phyloP scores from a whole-genome alignment of 92 coral and sea anemone genomes.

The Actinernus sp. region DNA sequence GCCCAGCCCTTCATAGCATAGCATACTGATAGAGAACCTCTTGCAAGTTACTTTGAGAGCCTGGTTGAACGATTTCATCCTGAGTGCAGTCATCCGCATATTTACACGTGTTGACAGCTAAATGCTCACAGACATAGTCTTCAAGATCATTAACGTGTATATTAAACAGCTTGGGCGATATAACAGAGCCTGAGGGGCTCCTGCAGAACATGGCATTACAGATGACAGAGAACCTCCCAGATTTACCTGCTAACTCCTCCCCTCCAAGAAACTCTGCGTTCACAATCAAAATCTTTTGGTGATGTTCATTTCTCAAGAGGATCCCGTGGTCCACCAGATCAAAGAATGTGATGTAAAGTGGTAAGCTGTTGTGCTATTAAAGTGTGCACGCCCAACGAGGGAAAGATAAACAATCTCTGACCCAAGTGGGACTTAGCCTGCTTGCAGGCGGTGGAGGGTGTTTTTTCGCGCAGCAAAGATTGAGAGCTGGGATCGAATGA shows the following conservation, averaged over 20 bases:
- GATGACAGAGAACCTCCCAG: neutral
- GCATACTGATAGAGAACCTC: neutral
- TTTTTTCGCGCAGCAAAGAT: too few relatives aligned
- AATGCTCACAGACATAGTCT: neutral
- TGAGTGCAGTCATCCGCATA: slow-evolving; percentile 56
- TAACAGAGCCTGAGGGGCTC: slow-evolving; percentile 7
- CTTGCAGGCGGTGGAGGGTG: too few relatives aligned
- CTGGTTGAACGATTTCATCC: neutral
- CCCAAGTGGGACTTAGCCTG: too few relatives aligned
- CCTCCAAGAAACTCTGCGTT: neutral
- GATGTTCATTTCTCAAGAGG: too few relatives aligned
- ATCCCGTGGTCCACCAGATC: too few relatives aligned
- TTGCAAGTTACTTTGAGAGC: neutral
- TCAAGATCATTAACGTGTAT: slow-evolving; percentile 4
- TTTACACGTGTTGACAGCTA: slow-evolving; percentile 34
- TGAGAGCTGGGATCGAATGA: too few relatives aligned
- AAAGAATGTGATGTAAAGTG: too few relatives aligned
- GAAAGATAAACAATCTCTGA: too few relatives aligned
- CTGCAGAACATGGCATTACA: slow-evolving; percentile 1
- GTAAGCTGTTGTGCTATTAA: too few relatives aligned
- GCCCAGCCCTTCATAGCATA: neutral
- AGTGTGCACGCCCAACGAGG: too few relatives aligned
- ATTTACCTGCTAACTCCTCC: neutral
- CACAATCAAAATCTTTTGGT: neutral
- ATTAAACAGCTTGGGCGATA: slow-evolving; percentile 5